These are phyloP conservation scores for Lycocerus yunnanus DNA, from an alignment of 2,888 invertebrate genomes.

Conservation along the genomic window DNA sequence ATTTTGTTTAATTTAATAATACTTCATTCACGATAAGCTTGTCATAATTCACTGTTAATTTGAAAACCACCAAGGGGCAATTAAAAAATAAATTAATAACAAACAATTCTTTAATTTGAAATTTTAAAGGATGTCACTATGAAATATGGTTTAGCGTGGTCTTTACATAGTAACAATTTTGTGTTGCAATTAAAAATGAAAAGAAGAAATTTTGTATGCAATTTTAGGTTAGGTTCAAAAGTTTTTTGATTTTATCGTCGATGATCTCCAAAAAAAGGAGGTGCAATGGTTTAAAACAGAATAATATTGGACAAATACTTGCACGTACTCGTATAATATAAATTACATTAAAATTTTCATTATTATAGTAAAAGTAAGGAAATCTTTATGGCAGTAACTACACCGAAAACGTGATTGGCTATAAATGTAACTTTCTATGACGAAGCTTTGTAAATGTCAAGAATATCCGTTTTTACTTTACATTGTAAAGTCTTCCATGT, in stretches of 20 bases:
- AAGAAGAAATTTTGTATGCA: too few relatives aligned
- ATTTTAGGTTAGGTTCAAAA: too few relatives aligned
- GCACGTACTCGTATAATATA: not conserved
- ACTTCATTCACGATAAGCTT: not conserved
- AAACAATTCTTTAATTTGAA: not conserved
- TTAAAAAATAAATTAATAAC: not conserved
- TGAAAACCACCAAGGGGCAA: too few relatives aligned
- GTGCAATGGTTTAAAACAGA: not conserved
- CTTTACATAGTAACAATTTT: too few relatives aligned
- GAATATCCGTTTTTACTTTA: constrained; percentile 20
- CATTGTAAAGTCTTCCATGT: constrained; percentile 13
- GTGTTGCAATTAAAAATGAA: too few relatives aligned
- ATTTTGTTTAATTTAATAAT: not conserved
- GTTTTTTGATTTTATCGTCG: too few relatives aligned
- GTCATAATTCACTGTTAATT: too few relatives aligned
- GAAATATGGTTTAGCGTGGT: too few relatives aligned
- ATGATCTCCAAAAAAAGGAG: too few relatives aligned
- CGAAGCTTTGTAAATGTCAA: constrained; percentile 17
- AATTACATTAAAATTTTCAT: not conserved
- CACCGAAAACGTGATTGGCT: not conserved
- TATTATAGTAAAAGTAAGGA: not conserved
- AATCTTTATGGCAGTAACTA: not conserved
- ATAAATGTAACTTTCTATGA: constrained; percentile 1
- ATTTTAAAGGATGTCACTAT: not conserved
- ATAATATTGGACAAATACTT: not conserved